Evolutionary conservation across 2,113 vertebrate genomes (phyloP), one percentile per base, ranked within the genome.

Genomic region (Eretmochelys imbricata): DNA sequence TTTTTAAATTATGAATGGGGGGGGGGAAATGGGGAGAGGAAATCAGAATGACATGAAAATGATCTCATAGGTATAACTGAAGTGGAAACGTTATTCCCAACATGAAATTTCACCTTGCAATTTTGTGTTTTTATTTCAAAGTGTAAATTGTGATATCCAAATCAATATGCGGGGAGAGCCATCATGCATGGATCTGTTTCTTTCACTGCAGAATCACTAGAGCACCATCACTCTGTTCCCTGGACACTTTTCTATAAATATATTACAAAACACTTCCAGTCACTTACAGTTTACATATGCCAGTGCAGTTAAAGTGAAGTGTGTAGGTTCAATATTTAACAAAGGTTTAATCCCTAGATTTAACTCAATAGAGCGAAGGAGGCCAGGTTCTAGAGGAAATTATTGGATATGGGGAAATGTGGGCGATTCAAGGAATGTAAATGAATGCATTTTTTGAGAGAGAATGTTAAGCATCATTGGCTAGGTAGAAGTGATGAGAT

Each of bases 401-500:
- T 85, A 82, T 8, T 92, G 59, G 24, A 62, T 88, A 0, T 55
- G n/a, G 85, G 22, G 49, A 54, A 50, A 46, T 27, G 25, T 42
- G 11, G n/a, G 75, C 93, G 76, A 48, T 42, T 94, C 38, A 72
- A 92, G 69, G 90, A 91, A 84, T 78, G 29, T 38, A 88, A 94
- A 93, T 10, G 49, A 92, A 79, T 80, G 25, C 27, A 3, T 84
- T 97, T 80, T 96, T 88, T 91, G 78, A 89, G 48, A 59, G 42
- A 80, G 57, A 95, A 55, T n/a, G 48, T 91, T 91, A 89, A 89
- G 48, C 50, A 25, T 94, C 94, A 84, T 82, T 5, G 3, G 76
- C 89, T 94, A 87, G 53, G 17, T n/a, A 69, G 92, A 92, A 96
- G 80, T 84, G 10, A 35, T 76, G 85, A 1, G 35, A 89, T 97